phyloP scores from a whole-genome alignment of 2,797 vertebrate genomes.

The Acanthurus leucopareius region DNA sequence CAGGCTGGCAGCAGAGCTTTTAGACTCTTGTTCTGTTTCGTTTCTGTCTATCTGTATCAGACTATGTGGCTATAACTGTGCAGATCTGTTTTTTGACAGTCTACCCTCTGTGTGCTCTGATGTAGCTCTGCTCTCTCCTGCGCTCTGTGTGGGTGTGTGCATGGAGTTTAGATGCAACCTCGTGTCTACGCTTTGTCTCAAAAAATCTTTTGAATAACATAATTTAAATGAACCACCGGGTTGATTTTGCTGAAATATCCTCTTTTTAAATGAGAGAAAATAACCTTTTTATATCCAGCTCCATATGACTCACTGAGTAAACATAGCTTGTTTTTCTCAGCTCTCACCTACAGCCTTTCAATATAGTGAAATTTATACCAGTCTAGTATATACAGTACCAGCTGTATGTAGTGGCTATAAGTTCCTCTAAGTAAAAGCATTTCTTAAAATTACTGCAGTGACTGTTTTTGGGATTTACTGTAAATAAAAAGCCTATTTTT shows the following conservation, averaged over 20 bases:
- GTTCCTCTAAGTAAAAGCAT: neutral
- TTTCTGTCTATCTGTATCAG: conserved; percentile 59
- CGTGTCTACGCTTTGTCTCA: conserved; percentile 35
- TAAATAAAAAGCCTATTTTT: neutral
- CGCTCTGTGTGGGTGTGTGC: conserved; percentile 56
- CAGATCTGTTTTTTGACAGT: conserved; percentile 58
- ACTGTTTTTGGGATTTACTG: neutral
- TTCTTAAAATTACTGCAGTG: neutral
- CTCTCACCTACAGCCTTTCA: conserved; percentile 32
- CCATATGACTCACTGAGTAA: conserved; percentile 41
- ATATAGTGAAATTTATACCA: conserved; percentile 16
- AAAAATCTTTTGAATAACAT: conserved; percentile 46
- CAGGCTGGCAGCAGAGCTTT: conserved; percentile 44
- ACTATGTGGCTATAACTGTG: conserved; percentile 44
- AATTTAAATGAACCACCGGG: conserved; percentile 50
- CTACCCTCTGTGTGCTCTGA: conserved; percentile 48
- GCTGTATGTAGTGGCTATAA: neutral
- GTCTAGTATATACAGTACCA: neutral
- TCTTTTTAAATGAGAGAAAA: conserved; percentile 48
- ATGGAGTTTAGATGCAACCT: conserved; percentile 52
- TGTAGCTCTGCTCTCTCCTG: conserved; percentile 23
- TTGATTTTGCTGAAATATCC: conserved; percentile 50
- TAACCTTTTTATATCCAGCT: conserved; percentile 34
- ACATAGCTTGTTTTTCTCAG: conserved; percentile 20
- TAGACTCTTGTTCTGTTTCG: conserved; percentile 56